A percentile compares a stretch with the other conserved stretches of the same genome.
Evolutionary conservation across 2,113 vertebrate species (phyloP).

Genomic region (Sinocyclocheilus anshuiensis): DNA sequence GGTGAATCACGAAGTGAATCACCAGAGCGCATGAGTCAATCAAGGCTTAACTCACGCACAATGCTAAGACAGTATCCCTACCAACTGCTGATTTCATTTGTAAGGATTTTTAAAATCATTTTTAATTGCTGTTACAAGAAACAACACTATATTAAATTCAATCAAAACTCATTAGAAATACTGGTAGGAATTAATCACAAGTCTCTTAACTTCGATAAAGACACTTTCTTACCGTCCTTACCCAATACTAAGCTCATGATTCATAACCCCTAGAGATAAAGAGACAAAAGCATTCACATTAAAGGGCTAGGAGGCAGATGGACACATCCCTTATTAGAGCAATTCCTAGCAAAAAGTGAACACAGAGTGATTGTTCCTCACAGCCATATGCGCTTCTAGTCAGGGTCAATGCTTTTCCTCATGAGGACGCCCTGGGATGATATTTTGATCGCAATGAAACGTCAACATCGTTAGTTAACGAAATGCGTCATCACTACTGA

Average conservation of each 20-base stretch:
- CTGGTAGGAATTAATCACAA: not conserved
- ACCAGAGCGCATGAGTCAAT: not conserved
- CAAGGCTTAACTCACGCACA: not conserved
- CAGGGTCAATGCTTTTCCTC: not conserved
- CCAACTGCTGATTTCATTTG: not conserved
- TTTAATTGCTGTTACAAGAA: not conserved
- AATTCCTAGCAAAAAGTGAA: not conserved
- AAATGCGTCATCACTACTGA: conserved; percentile 9
- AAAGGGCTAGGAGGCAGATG: not conserved
- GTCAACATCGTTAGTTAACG: not conserved
- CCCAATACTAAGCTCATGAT: not conserved
- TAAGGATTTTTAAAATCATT: not conserved
- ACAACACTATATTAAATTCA: not conserved
- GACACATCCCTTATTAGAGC: not conserved
- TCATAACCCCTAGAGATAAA: not conserved
- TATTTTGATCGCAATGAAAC: not conserved
- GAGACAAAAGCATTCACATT: not conserved
- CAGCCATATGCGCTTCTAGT: not conserved
- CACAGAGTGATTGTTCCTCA: not conserved
- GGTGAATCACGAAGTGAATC: not conserved
- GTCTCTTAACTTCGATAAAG: not conserved
- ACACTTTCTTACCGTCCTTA: not conserved
- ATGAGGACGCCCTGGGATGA: not conserved
- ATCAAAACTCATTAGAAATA: not conserved
- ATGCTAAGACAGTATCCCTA: not conserved